A percentile compares a stretch with the other conserved stretches of the same genome.
These are phyloP conservation scores for Cantharis rufa DNA, from an alignment of 2,888 invertebrate species.

Conservation along the genomic window DNA sequence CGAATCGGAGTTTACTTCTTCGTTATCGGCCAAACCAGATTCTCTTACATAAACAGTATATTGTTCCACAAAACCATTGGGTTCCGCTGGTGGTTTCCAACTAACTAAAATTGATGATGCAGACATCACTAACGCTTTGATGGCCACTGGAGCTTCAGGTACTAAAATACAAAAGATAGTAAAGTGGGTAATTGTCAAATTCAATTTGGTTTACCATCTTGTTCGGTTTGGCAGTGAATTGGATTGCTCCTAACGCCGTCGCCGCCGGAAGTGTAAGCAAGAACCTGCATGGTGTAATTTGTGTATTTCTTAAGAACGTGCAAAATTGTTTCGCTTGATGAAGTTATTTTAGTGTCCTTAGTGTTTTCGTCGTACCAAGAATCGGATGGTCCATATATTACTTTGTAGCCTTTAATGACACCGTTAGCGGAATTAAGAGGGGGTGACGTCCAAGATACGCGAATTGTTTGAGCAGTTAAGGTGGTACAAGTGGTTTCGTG, in stretches of 20 bases:
- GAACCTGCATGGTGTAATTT: conserved; percentile 95
- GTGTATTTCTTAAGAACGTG: conserved; percentile 93
- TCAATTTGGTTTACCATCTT: conserved; percentile 72
- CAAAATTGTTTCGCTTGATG: conserved; percentile 91
- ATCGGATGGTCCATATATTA: conserved; percentile 88
- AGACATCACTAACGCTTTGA: conserved; percentile 92
- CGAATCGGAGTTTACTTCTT: conserved; percentile 58
- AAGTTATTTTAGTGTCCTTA: conserved; percentile 88
- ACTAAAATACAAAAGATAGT: conserved; percentile 60
- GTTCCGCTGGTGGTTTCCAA: conserved; percentile 91
- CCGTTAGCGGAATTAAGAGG: conserved; percentile 91
- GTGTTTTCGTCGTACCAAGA: conserved; percentile 92
- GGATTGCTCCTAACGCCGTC: conserved; percentile 88
- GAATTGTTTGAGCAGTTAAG: conserved; percentile 90
- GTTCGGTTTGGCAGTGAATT: conserved; percentile 92
- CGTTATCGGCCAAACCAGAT: conserved; percentile 50
- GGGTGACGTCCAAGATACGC: conserved; percentile 93
- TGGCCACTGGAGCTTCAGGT: conserved; percentile 90
- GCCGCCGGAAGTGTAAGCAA: conserved; percentile 93
- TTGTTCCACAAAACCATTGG: conserved; percentile 90
- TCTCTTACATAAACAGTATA: conserved; percentile 89
- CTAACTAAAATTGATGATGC: conserved; percentile 88
- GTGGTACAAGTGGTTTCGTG: conserved; percentile 92
- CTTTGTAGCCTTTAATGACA: conserved; percentile 94
- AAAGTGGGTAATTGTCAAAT: not conserved